Evolutionary conservation across 2,113 vertebrate species (phyloP).

Genomic region (Talpa occidentalis): DNA sequence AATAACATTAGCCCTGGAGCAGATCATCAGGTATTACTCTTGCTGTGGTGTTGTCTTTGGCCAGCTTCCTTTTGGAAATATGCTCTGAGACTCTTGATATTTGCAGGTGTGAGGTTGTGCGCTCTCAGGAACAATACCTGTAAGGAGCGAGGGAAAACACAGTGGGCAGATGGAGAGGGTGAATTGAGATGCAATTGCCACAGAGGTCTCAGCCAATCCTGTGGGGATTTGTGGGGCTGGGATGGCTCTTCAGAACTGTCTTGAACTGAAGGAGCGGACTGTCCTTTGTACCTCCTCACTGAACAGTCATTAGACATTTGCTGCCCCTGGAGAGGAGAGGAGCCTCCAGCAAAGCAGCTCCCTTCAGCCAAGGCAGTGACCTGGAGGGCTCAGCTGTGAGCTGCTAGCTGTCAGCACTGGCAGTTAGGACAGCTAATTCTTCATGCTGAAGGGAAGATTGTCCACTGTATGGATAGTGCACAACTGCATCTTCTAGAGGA

Average conservation of each 20-base stretch:
- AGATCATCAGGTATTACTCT: not conserved
- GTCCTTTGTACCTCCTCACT: not conserved
- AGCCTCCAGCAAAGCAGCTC: not conserved
- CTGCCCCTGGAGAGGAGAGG: not conserved
- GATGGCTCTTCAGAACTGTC: not conserved
- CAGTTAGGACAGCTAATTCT: not conserved
- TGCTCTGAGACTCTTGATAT: not conserved
- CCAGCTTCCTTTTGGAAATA: not conserved
- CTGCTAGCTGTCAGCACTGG: not conserved
- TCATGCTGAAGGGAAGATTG: not conserved
- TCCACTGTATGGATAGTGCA: not conserved
- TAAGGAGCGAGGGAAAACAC: not conserved
- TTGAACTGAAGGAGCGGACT: not conserved
- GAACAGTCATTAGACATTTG: not conserved
- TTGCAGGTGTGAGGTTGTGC: not conserved
- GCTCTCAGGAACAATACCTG: not conserved
- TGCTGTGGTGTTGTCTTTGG: not conserved
- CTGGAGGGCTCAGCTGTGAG: not conserved
- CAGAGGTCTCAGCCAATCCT: not conserved
- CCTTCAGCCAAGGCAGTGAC: not conserved
- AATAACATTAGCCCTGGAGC: not conserved
- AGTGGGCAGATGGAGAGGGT: not conserved
- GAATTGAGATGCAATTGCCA: not conserved
- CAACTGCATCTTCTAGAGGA: not conserved
- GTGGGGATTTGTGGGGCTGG: not conserved